Evolutionary conservation across 2,113 vertebrate genomes (phyloP).

Genomic region (Azemiops feae): DNA sequence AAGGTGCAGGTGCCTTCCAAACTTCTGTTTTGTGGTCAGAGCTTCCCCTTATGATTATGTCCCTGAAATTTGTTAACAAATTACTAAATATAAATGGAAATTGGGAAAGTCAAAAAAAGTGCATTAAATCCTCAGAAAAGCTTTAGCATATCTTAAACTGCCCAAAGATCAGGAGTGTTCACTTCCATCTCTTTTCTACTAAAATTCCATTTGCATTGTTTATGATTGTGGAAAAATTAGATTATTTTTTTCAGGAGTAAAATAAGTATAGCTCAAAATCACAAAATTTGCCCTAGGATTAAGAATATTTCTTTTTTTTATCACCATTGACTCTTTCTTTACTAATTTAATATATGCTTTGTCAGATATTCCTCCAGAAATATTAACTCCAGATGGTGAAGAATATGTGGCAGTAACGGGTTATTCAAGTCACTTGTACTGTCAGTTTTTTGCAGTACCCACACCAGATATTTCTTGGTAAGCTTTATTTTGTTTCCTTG

Average conservation of each 20-base stretch:
- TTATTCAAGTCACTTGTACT: constrained; percentile 78
- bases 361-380: constrained; percentile 85
- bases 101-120: background rate
- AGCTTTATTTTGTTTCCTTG: constrained; percentile 7
- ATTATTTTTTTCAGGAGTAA: background rate
- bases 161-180: background rate
- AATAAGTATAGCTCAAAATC: background rate
- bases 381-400: constrained; percentile 81
- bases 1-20: background rate
- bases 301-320: background rate
- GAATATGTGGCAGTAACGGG: constrained; percentile 81
- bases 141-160: background rate
- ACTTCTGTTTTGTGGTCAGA: background rate
- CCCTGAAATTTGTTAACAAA: background rate
- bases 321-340: background rate
- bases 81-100: background rate
- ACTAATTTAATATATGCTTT: background rate
- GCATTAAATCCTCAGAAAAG: background rate
- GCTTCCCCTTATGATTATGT: background rate
- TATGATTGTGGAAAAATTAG: background rate
- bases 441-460: constrained; percentile 88
- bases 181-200: background rate
- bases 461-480: constrained; percentile 82
- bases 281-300: background rate
- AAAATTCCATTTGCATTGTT: background rate